Conservation (phyloP, 2,113 vertebrate genomes). For the Lagopus leucura region DNA sequence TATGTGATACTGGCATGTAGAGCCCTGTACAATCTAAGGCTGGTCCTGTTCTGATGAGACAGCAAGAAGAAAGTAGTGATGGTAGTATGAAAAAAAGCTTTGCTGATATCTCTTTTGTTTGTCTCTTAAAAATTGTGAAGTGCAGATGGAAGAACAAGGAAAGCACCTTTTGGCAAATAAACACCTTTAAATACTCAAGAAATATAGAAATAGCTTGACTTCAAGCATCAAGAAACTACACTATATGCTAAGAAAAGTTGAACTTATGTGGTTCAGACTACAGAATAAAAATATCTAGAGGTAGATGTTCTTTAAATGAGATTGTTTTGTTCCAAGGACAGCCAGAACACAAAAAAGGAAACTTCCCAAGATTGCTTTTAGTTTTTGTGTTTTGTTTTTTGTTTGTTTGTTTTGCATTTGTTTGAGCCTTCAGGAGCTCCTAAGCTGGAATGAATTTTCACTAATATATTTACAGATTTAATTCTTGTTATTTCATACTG, state of each 20-base stretch:
- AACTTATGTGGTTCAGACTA: neutral
- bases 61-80: neutral
- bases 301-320: neutral
- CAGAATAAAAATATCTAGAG: neutral
- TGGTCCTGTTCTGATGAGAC: neutral
- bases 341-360: neutral
- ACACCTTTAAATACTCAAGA: neutral
- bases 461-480: neutral
- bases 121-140: neutral
- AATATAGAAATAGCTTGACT: too few relatives aligned
- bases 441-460: neutral
- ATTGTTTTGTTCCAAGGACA: neutral
- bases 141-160: neutral
- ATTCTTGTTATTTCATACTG: neutral
- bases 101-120: neutral
- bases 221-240: neutral
- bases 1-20: slow-evolving; percentile 9
- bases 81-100: neutral
- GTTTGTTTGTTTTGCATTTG: neutral
- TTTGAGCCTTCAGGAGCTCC: neutral
- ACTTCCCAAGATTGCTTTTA: neutral
- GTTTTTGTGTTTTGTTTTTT: too few relatives aligned
- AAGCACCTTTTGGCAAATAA: neutral
- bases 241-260: neutral
- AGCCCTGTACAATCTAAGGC: neutral